Evolutionary conservation across 2,888 invertebrate species (phyloP).

Genomic region (Agriopis aurantiaria): DNA sequence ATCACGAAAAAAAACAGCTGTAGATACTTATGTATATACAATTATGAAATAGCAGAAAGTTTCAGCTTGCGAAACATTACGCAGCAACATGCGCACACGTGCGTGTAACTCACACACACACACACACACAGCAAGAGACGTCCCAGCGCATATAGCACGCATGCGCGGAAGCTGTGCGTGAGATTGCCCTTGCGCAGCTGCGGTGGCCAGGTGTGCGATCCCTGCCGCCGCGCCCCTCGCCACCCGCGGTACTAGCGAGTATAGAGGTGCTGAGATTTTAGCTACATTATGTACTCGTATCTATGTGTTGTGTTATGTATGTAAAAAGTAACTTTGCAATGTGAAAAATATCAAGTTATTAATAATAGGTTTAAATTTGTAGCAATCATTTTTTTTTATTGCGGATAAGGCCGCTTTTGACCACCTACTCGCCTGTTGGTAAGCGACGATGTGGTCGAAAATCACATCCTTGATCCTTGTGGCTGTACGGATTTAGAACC

Average conservation of each 20-base stretch:
- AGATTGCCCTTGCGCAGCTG: conserved; percentile 84
- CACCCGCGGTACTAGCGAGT: conserved; percentile 62
- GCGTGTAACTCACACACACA: conserved; percentile 22
- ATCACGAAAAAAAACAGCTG: not conserved
- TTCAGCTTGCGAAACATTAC: conserved; percentile 15
- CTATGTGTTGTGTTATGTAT: too few relatives aligned
- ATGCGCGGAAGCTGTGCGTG: conserved; percentile 85
- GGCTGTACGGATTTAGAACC: too few relatives aligned
- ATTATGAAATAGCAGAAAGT: not conserved
- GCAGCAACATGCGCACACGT: conserved; percentile 5
- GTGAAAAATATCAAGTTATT: too few relatives aligned
- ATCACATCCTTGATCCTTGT: too few relatives aligned
- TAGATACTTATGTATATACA: conserved; percentile 4
- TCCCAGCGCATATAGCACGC: conserved; percentile 61
- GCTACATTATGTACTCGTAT: conserved; percentile 9
- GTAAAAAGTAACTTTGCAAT: too few relatives aligned
- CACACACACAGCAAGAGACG: conserved; percentile 20
- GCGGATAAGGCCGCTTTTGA: too few relatives aligned
- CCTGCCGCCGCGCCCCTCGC: conserved; percentile 52
- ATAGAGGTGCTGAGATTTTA: conserved; percentile 38
- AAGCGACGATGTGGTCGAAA: too few relatives aligned
- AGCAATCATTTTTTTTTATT: too few relatives aligned
- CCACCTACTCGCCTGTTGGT: too few relatives aligned
- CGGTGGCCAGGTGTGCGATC: conserved; percentile 83
- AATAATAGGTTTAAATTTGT: too few relatives aligned